Evolutionary conservation across 2,113 vertebrate genomes (phyloP).

Genomic region (Engraulis encrasicolus): DNA sequence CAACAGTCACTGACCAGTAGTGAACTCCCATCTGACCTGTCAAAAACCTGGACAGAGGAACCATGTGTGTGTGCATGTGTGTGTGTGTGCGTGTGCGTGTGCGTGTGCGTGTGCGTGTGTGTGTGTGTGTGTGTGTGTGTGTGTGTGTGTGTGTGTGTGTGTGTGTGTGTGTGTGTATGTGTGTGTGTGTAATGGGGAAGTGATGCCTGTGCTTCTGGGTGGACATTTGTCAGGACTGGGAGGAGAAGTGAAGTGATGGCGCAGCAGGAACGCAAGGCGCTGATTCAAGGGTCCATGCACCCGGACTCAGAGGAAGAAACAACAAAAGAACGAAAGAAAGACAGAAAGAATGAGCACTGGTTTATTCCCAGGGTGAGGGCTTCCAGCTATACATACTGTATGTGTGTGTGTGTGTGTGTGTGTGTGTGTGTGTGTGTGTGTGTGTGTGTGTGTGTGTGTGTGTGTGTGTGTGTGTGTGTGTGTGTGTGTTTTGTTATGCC

Average conservation of each 20-base stretch:
- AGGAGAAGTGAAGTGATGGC: constrained; percentile 15
- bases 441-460: neutral
- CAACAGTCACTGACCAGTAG: neutral
- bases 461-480: neutral
- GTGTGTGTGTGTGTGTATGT: neutral
- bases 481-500: neutral
- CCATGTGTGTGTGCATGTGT: neutral
- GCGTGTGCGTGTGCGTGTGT: too few relatives aligned
- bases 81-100: too few relatives aligned
- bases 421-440: neutral
- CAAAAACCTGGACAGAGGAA: neutral
- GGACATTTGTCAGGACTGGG: neutral
- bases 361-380: neutral
- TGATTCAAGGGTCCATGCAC: neutral
- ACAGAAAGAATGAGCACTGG: neutral
- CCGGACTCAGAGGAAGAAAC: too few relatives aligned
- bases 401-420: neutral
- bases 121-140: neutral
- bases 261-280: neutral
- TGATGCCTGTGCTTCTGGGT: neutral
- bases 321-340: too few relatives aligned
- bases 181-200: neutral
- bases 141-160: neutral
- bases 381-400: neutral
- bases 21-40: neutral